These are phyloP conservation scores for Pachyrhynchus sulphureomaculatus DNA, from an alignment of 1,140 invertebrate species.

Conservation along the genomic window DNA sequence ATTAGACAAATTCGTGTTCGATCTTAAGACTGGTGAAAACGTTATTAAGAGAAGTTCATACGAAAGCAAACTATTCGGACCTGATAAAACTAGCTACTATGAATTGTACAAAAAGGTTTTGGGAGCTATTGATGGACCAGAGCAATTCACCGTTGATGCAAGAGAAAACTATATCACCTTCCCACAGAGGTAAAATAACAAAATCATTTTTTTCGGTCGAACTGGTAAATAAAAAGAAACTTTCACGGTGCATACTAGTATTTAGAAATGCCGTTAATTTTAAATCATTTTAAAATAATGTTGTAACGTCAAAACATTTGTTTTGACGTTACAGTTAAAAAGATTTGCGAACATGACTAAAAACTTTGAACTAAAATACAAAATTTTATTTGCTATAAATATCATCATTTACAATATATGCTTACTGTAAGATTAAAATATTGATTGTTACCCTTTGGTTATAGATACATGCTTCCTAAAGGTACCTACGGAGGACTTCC, in stretches of 20 bases:
- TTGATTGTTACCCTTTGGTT: constrained; percentile 7
- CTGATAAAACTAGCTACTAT: constrained; percentile 62
- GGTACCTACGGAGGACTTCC: constrained; percentile 64
- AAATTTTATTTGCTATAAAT: too few species aligned
- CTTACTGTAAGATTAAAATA: background rate
- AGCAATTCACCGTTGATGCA: constrained; percentile 55
- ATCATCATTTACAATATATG: too few species aligned
- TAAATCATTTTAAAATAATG: too few species aligned
- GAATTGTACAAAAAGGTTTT: constrained; percentile 61
- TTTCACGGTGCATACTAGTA: too few species aligned
- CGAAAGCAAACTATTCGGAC: constrained; percentile 61
- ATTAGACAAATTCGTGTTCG: constrained; percentile 55
- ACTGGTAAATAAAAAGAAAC: background rate
- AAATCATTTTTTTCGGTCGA: background rate
- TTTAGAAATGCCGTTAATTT: too few species aligned
- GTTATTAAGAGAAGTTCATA: constrained; percentile 65
- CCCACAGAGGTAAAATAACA: constrained; percentile 36
- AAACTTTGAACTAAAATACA: too few species aligned
- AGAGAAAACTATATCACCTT: constrained; percentile 53
- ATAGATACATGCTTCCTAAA: constrained; percentile 60
- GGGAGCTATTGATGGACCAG: constrained; percentile 54
- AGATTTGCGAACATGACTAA: too few species aligned
- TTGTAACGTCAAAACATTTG: too few species aligned
- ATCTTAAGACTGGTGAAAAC: constrained; percentile 66
- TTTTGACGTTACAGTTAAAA: too few species aligned